These are phyloP conservation scores for Hypercompe scribonia DNA, from an alignment of 2,888 invertebrate genomes.

Conservation along the genomic window DNA sequence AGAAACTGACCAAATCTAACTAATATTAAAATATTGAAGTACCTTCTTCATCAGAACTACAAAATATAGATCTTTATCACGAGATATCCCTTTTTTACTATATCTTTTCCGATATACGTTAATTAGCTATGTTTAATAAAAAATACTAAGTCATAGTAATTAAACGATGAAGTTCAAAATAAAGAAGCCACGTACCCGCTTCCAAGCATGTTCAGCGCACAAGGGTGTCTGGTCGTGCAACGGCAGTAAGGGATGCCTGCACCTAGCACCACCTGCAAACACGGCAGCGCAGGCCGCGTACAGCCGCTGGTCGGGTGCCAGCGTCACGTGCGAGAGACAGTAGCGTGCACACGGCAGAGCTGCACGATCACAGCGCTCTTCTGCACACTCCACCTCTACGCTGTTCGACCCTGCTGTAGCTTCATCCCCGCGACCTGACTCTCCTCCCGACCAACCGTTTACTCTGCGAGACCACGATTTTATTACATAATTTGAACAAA, in stretches of 20 bases:
- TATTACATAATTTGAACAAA: background rate
- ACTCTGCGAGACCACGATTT: slow-evolving; percentile 52
- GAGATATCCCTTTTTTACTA: too few relatives aligned
- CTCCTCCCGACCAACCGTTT: slow-evolving; percentile 75
- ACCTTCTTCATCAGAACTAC: too few relatives aligned
- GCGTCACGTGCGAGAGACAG: slow-evolving; percentile 94
- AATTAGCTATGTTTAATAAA: too few relatives aligned
- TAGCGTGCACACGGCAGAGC: slow-evolving; percentile 93
- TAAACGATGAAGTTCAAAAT: background rate
- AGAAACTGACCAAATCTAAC: too few relatives aligned
- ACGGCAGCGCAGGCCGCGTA: slow-evolving; percentile 83
- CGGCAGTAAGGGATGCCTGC: slow-evolving; percentile 80
- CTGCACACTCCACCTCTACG: slow-evolving; percentile 54
- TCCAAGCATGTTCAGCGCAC: slow-evolving; percentile 94
- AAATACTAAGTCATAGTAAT: too few relatives aligned
- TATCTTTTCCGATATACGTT: too few relatives aligned
- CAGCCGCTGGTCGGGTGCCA: slow-evolving; percentile 93
- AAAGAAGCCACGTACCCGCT: slow-evolving; percentile 84
- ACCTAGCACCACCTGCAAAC: slow-evolving; percentile 81
- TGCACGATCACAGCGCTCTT: slow-evolving; percentile 65
- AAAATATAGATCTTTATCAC: too few relatives aligned
- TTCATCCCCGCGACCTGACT: slow-evolving; percentile 52
- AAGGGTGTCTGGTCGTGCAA: slow-evolving; percentile 90
- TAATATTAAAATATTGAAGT: too few relatives aligned
- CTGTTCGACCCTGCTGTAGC: slow-evolving; percentile 19